phyloP scores from a whole-genome alignment of 2,888 invertebrate genomes.

The Tubulanus polymorphus region DNA sequence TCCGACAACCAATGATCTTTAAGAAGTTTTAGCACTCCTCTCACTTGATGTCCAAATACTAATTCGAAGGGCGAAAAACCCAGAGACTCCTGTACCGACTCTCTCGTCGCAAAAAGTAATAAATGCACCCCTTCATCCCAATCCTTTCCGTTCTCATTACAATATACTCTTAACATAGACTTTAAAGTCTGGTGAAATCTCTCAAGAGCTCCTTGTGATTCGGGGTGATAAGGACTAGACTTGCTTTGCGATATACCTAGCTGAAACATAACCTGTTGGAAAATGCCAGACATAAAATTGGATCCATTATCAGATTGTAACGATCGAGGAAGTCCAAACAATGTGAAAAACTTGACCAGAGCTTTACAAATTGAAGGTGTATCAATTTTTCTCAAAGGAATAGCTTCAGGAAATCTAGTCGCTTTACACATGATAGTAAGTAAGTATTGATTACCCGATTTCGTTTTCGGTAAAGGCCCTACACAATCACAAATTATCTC shows the following conservation, averaged over 20 bases:
- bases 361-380: slow-evolving; percentile 19
- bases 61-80: slow-evolving; percentile 20
- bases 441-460: slow-evolving; percentile 14
- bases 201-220: slow-evolving; percentile 20
- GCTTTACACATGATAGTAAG: background rate
- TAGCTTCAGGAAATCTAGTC: background rate
- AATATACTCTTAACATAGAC: slow-evolving; percentile 20
- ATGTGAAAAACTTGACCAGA: slow-evolving; percentile 15
- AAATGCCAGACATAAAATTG: slow-evolving; percentile 20
- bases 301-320: slow-evolving; percentile 19
- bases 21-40: slow-evolving; percentile 14
- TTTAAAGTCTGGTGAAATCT: slow-evolving; percentile 23
- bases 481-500: slow-evolving; percentile 19
- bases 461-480: slow-evolving; percentile 17
- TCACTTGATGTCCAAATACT: slow-evolving; percentile 15
- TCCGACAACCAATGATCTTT: slow-evolving; percentile 5
- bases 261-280: slow-evolving; percentile 15
- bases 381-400: slow-evolving; percentile 11
- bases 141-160: slow-evolving; percentile 16
- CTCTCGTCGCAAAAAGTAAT: slow-evolving; percentile 23
- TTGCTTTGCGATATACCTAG: slow-evolving; percentile 13
- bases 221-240: slow-evolving; percentile 21
- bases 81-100: slow-evolving; percentile 18
- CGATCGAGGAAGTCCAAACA: slow-evolving; percentile 20
- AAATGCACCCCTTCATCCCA: slow-evolving; percentile 23